Percentiles rank a stretch among this genome's conserved stretches.
Evolutionary conservation across 2,113 vertebrate genomes (phyloP).

Genomic region (Microtus montanus): DNA sequence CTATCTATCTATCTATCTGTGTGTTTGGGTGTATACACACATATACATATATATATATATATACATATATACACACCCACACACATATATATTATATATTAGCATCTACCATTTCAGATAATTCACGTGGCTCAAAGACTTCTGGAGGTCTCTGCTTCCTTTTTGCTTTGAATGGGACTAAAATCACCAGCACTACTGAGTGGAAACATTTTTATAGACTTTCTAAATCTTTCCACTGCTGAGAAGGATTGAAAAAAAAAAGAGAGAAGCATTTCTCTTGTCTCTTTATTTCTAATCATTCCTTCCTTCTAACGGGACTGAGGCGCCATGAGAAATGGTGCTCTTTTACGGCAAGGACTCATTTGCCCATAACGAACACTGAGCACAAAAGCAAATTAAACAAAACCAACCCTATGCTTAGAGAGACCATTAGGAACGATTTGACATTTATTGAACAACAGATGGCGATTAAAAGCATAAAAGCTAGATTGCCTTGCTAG

Average conservation of each 20-base stretch:
- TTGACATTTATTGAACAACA: slow-evolving; percentile 88
- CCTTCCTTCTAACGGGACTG: slow-evolving; percentile 76
- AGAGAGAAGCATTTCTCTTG: slow-evolving; percentile 61
- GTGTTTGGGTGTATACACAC: too few species aligned
- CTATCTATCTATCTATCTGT: too few species aligned
- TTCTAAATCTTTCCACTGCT: slow-evolving; percentile 72
- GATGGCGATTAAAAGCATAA: slow-evolving; percentile 88
- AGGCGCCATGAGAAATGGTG: slow-evolving; percentile 78
- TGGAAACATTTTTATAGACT: slow-evolving; percentile 71
- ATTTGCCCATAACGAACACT: slow-evolving; percentile 83
- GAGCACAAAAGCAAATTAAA: slow-evolving; percentile 85
- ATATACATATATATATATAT: too few species aligned
- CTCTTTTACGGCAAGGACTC: slow-evolving; percentile 77
- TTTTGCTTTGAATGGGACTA: slow-evolving; percentile 67
- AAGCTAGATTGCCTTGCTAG: slow-evolving; percentile 84
- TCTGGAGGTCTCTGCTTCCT: slow-evolving; percentile 70
- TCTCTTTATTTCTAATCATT: slow-evolving; percentile 78
- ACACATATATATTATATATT: neutral
- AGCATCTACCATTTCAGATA: slow-evolving; percentile 61
- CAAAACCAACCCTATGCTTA: slow-evolving; percentile 73
- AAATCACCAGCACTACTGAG: slow-evolving; percentile 65
- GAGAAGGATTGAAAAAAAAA: slow-evolving; percentile 63
- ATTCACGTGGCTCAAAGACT: slow-evolving; percentile 54
- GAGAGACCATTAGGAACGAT: slow-evolving; percentile 84
- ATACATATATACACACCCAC: too few species aligned